Evolutionary conservation across 2,888 invertebrate genomes (phyloP).

Genomic region (Eurois occulta): DNA sequence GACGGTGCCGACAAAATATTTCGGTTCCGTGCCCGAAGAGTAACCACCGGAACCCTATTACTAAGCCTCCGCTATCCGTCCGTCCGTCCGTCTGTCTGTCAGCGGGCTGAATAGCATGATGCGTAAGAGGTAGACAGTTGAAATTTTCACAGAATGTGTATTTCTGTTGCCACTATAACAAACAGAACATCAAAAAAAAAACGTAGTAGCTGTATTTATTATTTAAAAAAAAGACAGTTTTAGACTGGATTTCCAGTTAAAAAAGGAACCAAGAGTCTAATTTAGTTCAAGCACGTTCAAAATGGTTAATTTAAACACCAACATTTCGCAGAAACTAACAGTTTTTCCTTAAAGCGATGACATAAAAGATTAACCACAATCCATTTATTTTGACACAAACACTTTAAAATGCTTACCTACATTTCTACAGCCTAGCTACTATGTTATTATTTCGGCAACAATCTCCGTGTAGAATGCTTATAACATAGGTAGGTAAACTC

Average conservation of each 20-base stretch:
- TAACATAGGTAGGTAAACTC: not conserved
- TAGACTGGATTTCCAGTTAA: not conserved
- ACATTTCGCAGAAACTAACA: not conserved
- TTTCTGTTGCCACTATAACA: no score
- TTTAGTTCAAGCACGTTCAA: conserved; percentile 11
- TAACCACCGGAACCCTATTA: no score
- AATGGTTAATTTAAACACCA: not conserved
- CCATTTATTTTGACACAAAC: not conserved
- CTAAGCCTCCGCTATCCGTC: no score
- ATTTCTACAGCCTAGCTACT: not conserved
- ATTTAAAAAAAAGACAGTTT: no score
- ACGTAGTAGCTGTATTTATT: no score
- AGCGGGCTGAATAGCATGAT: no score
- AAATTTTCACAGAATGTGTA: no score
- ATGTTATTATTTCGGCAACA: not conserved
- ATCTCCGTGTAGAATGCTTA: not conserved
- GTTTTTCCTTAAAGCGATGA: conserved; percentile 21
- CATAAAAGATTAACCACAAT: conserved; percentile 1
- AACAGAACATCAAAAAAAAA: no score
- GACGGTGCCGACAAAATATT: no score
- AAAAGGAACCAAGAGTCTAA: not conserved
- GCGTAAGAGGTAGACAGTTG: no score
- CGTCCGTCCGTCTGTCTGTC: no score
- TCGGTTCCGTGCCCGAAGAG: no score
- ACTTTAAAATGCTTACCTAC: not conserved